Conservation (phyloP, 53 echinoderm and acorn worm species). For the Holothuria leucospilota region DNA sequence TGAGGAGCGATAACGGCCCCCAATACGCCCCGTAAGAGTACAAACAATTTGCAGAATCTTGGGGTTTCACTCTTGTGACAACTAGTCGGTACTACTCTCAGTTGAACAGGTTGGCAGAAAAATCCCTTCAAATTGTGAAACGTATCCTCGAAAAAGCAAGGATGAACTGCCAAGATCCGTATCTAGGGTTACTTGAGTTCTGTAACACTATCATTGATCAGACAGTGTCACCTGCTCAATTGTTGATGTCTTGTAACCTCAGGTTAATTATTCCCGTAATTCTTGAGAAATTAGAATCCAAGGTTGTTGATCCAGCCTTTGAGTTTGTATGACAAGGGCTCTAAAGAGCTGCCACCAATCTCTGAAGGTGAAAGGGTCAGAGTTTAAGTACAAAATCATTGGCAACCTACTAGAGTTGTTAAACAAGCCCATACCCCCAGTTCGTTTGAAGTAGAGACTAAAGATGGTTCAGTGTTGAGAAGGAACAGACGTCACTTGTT, state of each 20-base stretch:
- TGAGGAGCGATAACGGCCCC: slow-evolving; percentile 52
- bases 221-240: slow-evolving; percentile 27
- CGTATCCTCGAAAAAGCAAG: slow-evolving; percentile 35
- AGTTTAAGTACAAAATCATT: not conserved
- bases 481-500: slow-evolving; percentile 33
- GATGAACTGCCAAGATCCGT: slow-evolving; percentile 22
- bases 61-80: slow-evolving; percentile 45
- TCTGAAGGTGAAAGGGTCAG: slow-evolving; percentile 1
- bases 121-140: slow-evolving; percentile 59
- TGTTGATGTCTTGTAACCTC: slow-evolving; percentile 31
- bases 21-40: slow-evolving; percentile 28
- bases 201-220: slow-evolving; percentile 19
- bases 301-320: slow-evolving; percentile 3
- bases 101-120: slow-evolving; percentile 67
- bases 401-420: slow-evolving; percentile 22
- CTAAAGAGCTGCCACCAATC: not conserved
- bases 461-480: not conserved
- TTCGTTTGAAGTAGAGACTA: slow-evolving; percentile 6
- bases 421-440: not conserved
- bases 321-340: slow-evolving; percentile 1
- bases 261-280: slow-evolving; percentile 5
- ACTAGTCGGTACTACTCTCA: slow-evolving; percentile 62
- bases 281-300: slow-evolving; percentile 5
- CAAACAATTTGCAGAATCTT: slow-evolving; percentile 33
- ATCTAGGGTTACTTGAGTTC: slow-evolving; percentile 38